phyloP scores from a whole-genome alignment of 1,140 invertebrate genomes.

The Fopius arisanus region DNA sequence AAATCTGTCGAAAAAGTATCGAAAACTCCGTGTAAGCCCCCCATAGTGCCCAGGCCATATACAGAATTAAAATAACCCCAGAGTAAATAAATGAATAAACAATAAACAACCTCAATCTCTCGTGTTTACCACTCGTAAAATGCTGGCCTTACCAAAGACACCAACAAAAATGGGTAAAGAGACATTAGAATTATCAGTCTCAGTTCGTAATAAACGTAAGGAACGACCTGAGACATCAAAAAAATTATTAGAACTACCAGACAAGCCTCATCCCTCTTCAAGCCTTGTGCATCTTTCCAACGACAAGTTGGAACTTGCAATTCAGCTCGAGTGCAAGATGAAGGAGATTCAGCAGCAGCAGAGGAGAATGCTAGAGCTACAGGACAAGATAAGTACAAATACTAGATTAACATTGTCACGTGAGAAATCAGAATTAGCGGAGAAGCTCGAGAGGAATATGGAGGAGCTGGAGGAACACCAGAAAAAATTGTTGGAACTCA shows the following conservation, averaged over 20 bases:
- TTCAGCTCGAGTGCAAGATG: constrained; percentile 53
- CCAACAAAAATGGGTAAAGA: constrained; percentile 40
- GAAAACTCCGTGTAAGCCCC: not conserved
- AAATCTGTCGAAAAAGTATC: not conserved
- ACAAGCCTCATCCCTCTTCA: constrained; percentile 35
- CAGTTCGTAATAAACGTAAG: constrained; percentile 53
- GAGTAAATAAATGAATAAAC: constrained; percentile 2
- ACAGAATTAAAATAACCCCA: not conserved
- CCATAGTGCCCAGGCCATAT: not conserved
- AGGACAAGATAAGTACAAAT: constrained; percentile 46
- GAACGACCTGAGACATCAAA: constrained; percentile 63
- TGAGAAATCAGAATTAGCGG: constrained; percentile 42
- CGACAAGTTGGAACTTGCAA: constrained; percentile 43
- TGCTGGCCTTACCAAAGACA: constrained; percentile 21
- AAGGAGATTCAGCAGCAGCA: constrained; percentile 64
- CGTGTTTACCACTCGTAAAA: constrained; percentile 30
- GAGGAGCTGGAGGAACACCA: constrained; percentile 67
- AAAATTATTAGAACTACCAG: constrained; percentile 54
- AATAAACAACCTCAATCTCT: not conserved
- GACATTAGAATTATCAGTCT: constrained; percentile 49
- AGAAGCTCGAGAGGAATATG: constrained; percentile 61
- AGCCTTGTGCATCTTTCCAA: constrained; percentile 37
- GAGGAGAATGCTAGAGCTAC: constrained; percentile 56
- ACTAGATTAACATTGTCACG: constrained; percentile 38
- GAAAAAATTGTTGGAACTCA: constrained; percentile 64